Base-by-base conservation (phyloP, 2,113 vertebrate genomes). In the Austrofundulus limnaeus region DNA sequence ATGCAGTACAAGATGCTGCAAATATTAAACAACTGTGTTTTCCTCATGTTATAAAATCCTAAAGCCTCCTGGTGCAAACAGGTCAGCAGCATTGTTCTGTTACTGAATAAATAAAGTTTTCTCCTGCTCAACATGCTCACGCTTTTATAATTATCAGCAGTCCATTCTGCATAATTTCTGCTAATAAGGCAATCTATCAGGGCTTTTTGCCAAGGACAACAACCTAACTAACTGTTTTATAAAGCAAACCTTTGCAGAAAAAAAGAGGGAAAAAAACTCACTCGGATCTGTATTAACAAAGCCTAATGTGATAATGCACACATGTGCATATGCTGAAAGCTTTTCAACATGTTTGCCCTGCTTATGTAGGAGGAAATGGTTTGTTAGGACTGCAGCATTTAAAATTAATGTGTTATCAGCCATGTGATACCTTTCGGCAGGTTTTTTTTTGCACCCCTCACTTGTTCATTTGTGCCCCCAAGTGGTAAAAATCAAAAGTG, bases 391-490 rank as follows among this genome's bases (percentile, higher is more conserved):
- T 63, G 65, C 62, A 68, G 53, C 25, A 23, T 51, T 64, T 60
- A 7, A 64, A 72, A 45, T 62, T 56, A 82, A 78, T 78, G 66
- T 74, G 72, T 80, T 55, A 81, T 66, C 52, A 56, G 53, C 34
- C 28, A 76, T 62, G 50, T 51, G 52, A 81, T 49, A 66, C 77
- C 75, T 61, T 62, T 25, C n/a, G 59, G 59, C 61, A 61, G 20
- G 51, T 70, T 67, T n/a, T n/a, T n/a, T n/a, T n/a, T 24, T 59
- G 24, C 43, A 66, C 61, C 52, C 72, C 78, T 83, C 82, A 43
- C 82, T 89, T 88, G 86, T 88, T 89, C 75, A 83, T 87, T 66
- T 85, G 80, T 87, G 89, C 89, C 89, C 81, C 81, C 89, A 86
- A 85, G 89, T 89, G 89, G 86, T 11, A 1, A 56, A 52, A 71